Percentiles rank a stretch among this genome's conserved stretches.
phyloP scores from a whole-genome alignment of 23 tunicate species.

The Ascidia mentula region DNA sequence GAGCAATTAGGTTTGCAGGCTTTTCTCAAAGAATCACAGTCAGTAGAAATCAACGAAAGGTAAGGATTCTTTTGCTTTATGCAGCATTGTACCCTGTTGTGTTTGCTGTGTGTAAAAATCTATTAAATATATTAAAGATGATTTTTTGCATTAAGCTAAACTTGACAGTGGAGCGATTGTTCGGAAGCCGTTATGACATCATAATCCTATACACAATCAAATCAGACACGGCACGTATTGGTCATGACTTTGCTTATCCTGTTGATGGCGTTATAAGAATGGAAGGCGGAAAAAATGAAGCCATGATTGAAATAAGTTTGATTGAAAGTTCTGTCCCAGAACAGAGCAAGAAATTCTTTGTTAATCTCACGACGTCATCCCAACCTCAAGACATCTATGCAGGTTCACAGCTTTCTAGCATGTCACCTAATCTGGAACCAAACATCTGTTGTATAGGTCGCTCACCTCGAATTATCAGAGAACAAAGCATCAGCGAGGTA shows the following conservation, averaged over 20 bases:
- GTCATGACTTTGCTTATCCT: conserved; percentile 15
- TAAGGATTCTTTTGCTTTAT: conserved; percentile 5
- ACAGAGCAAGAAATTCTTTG: conserved; percentile 35
- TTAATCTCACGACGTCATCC: conserved; percentile 26
- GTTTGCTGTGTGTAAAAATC: neutral
- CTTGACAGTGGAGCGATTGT: conserved; percentile 67
- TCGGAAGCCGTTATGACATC: conserved; percentile 62
- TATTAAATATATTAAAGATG: neutral
- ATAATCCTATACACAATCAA: conserved; percentile 34
- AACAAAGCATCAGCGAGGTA: conserved; percentile 43
- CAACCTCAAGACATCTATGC: conserved; percentile 46
- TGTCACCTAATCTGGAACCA: neutral
- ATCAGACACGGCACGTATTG: conserved; percentile 38
- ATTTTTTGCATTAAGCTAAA: conserved; percentile 44
- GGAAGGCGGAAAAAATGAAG: conserved; percentile 29
- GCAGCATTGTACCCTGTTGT: neutral
- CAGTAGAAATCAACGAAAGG: conserved; percentile 1
- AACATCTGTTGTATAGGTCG: conserved; percentile 17
- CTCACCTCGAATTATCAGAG: conserved; percentile 53
- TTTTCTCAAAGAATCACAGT: conserved; percentile 34
- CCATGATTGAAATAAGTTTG: conserved; percentile 22
- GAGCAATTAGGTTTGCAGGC: conserved; percentile 55
- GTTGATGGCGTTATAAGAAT: conserved; percentile 10
- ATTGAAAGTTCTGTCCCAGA: conserved; percentile 8
- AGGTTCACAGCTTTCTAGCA: conserved; percentile 17